phyloP scores from a whole-genome alignment of 2,888 invertebrate species.

The Argyra leucocephala region DNA sequence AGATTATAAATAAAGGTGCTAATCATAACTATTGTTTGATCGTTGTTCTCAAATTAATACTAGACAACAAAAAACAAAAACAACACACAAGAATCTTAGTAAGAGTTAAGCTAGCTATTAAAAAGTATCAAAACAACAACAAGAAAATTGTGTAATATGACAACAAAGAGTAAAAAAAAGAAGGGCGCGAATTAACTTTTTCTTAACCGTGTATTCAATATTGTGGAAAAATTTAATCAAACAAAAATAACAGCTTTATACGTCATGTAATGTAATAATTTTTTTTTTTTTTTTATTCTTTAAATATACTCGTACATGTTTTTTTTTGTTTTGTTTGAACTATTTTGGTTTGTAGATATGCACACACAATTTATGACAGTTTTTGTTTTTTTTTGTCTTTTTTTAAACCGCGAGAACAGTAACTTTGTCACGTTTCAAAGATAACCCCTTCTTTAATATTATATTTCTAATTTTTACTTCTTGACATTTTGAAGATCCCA shows the following conservation, averaged over 20 bases:
- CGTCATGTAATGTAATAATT: neutral
- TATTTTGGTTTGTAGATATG: no score
- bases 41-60: neutral
- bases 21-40: neutral
- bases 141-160: neutral
- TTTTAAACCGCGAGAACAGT: slow-evolving; percentile 25
- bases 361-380: neutral
- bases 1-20: neutral
- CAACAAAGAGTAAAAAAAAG: neutral
- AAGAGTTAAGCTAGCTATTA: no score
- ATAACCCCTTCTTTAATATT: no score
- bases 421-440: slow-evolving; percentile 23
- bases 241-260: neutral
- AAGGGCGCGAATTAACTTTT: neutral
- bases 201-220: neutral
- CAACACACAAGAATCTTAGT: no score
- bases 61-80: neutral
- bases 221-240: neutral
- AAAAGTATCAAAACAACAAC: no score
- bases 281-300: neutral
- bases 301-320: no score
- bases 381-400: slow-evolving; percentile 14
- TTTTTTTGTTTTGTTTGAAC: no score
- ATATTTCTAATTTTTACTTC: slow-evolving; percentile 12
- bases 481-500: slow-evolving; percentile 21